Percentiles rank a stretch among this genome's conserved stretches.
These are phyloP conservation scores for Haliclystus octoradiatus DNA, from an alignment of 30 jellyfish, hydroid and myxozoan species.

Conservation along the genomic window DNA sequence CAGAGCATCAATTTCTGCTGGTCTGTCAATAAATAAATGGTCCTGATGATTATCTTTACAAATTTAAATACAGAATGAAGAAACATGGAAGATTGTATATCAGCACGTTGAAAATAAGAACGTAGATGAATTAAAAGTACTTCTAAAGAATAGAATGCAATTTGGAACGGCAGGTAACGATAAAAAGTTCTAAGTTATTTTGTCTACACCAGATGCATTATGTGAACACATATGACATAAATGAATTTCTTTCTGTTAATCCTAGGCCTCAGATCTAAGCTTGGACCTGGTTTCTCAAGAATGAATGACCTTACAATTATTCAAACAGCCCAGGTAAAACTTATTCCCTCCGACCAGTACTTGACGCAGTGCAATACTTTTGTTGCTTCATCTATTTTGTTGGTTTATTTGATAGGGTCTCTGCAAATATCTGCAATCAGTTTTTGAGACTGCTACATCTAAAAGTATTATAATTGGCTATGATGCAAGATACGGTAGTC, in stretches of 20 bases:
- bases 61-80: constrained; percentile 33
- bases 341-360: too few relatives aligned
- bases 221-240: background rate
- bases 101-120: constrained; percentile 24
- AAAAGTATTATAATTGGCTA: constrained; percentile 79
- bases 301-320: constrained; percentile 88
- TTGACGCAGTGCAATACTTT: too few relatives aligned
- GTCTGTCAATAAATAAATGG: background rate
- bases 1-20: too few relatives aligned
- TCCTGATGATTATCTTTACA: background rate
- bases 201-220: background rate
- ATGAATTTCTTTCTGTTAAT: background rate
- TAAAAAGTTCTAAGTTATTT: background rate
- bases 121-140: constrained; percentile 14
- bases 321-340: constrained; percentile 78
- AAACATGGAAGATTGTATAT: constrained; percentile 27
- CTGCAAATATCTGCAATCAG: constrained; percentile 40
- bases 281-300: constrained; percentile 86
- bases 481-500: constrained; percentile 95
- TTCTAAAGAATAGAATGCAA: constrained; percentile 55
- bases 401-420: constrained; percentile 46
- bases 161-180: constrained; percentile 89
- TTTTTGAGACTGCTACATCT: constrained; percentile 23
- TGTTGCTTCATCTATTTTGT: too few relatives aligned
- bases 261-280: constrained; percentile 62